Base-by-base conservation (phyloP, 2,797 vertebrate genomes). In the Lepus oiostolus region DNA sequence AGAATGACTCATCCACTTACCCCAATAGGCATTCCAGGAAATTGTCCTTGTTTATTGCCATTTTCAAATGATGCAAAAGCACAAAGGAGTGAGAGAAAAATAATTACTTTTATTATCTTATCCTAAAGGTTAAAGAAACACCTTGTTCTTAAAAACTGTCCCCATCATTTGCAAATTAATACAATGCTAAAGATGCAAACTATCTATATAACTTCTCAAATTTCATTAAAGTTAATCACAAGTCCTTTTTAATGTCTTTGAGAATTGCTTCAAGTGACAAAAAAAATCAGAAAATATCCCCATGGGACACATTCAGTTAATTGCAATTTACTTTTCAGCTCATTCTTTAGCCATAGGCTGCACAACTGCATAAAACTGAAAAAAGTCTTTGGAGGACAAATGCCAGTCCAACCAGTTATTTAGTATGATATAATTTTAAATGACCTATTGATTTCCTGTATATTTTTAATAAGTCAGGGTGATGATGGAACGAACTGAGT, bases 141-240 rank as follows among this genome's bases (percentile, higher is more conserved):
- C 32, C 24, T 38, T 77, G 93, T 93, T 30, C 77, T 87, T 95
- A 96, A 86, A 0, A 0, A 35, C 19, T 77, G 50, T 71, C 62
- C 50, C 42, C 86, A 93, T 95, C 38, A 93, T 89, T 97, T 72
- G 91, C 83, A 97, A 97, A 68, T 52, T 88, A 95, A 86, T 65
- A 72, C 17, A 17, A 88, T 70, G 60, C 71, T 87, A 76, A 93
- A 86, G 93, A 95, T 92, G 85, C 87, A 96, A 96, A 93, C 77
- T 85, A 83, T 71, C 96, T 76, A 81, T 67, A 74, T 96, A 94
- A 97, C 95, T 88, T 94, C 82, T 95, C 30, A 42, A 26, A 93
- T 95, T 67, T 81, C 91, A 97, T 97, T 96, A 85, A 97, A 97
- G 97, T 96, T 67, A 97, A 97, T 95, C 50, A 22, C 84, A 96